Base-by-base conservation (phyloP, 2,113 vertebrate genomes). In the Perca flavescens region DNA sequence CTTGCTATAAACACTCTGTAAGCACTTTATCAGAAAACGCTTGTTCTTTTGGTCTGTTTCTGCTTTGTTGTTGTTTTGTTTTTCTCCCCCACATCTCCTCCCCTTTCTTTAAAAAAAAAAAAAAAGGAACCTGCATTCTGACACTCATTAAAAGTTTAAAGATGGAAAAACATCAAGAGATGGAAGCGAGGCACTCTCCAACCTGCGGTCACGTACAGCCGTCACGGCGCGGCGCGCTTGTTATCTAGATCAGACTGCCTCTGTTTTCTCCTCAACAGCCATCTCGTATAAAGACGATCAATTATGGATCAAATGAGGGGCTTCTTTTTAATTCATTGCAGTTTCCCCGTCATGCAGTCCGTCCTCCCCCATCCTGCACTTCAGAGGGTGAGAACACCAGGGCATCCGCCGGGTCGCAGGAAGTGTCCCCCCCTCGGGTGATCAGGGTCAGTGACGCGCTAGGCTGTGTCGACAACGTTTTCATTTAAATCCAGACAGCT, bases 91-190 rank as follows among this genome's bases (percentile, higher is more conserved):
- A 49, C 78, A 57, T 47, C 79, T 74, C 62, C 53, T 2, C 53
- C 49, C 31, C 63, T 75, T 79, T 75, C 68, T 73, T 80, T 85
- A 80, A 68, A 89, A 87, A 83, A 89, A 87, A 89, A 87, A 82
- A 69, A 91, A 85, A 79, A 84, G 77, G 83, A 92, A 92, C 83
- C 91, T 82, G 89, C 92, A 90, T 90, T 87, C 94, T 95, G 94
- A 95, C 93, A 86, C 94, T 95, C 95, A 96, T 96, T 95, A 95
- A 95, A 96, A 94, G 84, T 91, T 91, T 93, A 93, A 92, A 93
- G 92, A 86, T 77, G 75, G 67, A n/a, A 79, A 86, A 89, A 95
- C 93, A 95, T 94, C 93, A 95, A 95, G 93, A 74, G 80, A 85
- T 74, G 83, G 88, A 90, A 92, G 84, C 88, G 50, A 81, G 74